These are phyloP conservation scores for Sorex fumeus DNA, from an alignment of 2,113 vertebrate species.

Conservation along the genomic window DNA sequence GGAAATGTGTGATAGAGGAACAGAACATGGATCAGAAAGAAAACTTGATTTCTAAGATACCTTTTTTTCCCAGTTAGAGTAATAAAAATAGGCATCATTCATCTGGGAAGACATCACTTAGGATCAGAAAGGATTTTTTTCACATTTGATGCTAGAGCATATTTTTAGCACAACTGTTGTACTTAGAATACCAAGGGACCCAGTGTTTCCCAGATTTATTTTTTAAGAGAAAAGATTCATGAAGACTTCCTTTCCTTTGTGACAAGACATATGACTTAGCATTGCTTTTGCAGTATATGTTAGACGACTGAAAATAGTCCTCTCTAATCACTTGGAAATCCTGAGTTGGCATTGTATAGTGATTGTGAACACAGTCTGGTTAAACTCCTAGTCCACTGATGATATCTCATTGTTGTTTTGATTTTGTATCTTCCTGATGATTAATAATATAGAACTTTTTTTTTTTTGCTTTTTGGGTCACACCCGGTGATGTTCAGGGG, in stretches of 20 bases:
- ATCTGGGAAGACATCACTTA: constrained; percentile 54
- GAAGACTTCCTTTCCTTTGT: constrained; percentile 43
- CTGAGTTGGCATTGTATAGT: neutral
- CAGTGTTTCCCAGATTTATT: constrained; percentile 47
- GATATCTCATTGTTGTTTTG: too few relatives aligned
- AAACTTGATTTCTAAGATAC: constrained; percentile 60
- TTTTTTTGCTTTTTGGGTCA: too few relatives aligned
- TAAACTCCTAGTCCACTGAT: neutral
- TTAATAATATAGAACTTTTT: too few relatives aligned
- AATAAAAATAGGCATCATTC: constrained; percentile 74
- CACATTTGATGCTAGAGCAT: constrained; percentile 59
- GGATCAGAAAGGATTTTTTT: constrained; percentile 66
- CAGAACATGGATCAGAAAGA: constrained; percentile 66
- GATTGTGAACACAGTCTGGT: constrained; percentile 33
- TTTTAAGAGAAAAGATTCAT: constrained; percentile 24
- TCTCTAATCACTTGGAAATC: constrained; percentile 17
- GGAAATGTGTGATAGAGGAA: constrained; percentile 34
- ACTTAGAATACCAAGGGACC: constrained; percentile 56
- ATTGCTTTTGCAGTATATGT: constrained; percentile 48
- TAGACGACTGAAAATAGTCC: neutral
- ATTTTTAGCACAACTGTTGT: constrained; percentile 67
- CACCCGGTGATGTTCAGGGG: too few relatives aligned
- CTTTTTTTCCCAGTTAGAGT: constrained; percentile 18
- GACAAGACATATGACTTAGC: constrained; percentile 39
- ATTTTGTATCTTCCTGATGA: too few relatives aligned